These are phyloP conservation scores for Edolisoma coerulescens DNA, from an alignment of 2,113 vertebrate species.

Conservation along the genomic window DNA sequence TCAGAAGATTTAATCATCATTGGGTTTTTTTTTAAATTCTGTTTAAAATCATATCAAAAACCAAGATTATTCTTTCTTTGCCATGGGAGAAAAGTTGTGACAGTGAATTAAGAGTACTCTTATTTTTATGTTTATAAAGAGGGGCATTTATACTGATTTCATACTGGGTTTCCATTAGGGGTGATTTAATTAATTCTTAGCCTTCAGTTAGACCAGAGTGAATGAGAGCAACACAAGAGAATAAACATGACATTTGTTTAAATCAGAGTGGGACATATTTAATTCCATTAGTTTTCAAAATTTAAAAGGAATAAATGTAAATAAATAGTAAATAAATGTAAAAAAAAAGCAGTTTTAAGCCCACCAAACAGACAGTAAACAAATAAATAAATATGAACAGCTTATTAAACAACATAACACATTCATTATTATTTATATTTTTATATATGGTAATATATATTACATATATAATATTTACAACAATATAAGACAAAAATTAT, in stretches of 20 bases:
- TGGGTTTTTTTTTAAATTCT: not conserved
- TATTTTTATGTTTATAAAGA: not conserved
- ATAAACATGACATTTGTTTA: not conserved
- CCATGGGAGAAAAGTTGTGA: not conserved
- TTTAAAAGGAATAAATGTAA: not conserved
- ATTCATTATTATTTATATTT: not conserved
- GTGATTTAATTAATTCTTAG: not conserved
- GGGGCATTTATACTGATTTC: not conserved
- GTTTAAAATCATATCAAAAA: not conserved
- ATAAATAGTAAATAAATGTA: not conserved
- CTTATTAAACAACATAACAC: not conserved
- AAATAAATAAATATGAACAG: not conserved
- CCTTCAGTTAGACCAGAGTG: not conserved
- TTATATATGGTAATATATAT: not conserved
- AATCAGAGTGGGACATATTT: not conserved
- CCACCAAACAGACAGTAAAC: not conserved
- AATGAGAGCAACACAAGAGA: not conserved
- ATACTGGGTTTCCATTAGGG: not conserved
- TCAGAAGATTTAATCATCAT: not conserved
- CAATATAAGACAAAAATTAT: not conserved
- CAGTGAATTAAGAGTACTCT: not conserved
- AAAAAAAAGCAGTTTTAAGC: not conserved
- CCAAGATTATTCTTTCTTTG: not conserved
- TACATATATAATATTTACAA: not conserved
- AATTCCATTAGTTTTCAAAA: not conserved